Evolutionary conservation across 2,888 invertebrate species (phyloP).

Genomic region (Pachliopta kotzebuea): DNA sequence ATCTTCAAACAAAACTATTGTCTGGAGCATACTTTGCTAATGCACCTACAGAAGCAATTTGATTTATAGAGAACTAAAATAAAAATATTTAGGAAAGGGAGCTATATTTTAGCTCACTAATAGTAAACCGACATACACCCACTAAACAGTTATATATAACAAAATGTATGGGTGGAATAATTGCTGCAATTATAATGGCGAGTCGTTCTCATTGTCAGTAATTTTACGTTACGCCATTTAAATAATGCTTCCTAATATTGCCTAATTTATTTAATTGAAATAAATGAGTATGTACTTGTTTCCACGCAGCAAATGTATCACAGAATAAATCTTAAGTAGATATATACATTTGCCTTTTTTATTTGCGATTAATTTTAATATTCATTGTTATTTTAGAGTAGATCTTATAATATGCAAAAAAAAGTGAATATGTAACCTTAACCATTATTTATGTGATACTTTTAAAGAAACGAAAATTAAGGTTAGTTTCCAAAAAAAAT

Average conservation of each 20-base stretch:
- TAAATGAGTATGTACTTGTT: not conserved
- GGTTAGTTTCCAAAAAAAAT: too few relatives aligned
- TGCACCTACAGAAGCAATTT: too few relatives aligned
- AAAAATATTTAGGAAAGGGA: not conserved
- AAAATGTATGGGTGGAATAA: not conserved
- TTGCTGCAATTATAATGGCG: not conserved
- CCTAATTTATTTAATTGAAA: conserved; percentile 2
- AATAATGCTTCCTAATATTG: conserved; percentile 1
- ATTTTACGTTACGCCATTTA: not conserved
- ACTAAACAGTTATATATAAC: not conserved
- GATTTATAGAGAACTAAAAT: too few relatives aligned
- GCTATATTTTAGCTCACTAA: not conserved
- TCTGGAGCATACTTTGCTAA: not conserved
- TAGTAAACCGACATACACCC: not conserved
- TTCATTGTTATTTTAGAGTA: not conserved
- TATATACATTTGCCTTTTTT: not conserved
- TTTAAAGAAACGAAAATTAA: too few relatives aligned
- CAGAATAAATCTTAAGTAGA: too few relatives aligned
- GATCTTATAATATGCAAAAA: not conserved
- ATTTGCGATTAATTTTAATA: not conserved
- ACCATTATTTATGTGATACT: not conserved
- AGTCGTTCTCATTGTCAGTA: not conserved
- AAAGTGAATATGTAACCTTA: not conserved
- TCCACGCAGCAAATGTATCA: too few relatives aligned
- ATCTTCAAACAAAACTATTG: too few relatives aligned